Base-by-base conservation (phyloP, 2,888 invertebrate genomes). In the Yponomeuta sedellus region DNA sequence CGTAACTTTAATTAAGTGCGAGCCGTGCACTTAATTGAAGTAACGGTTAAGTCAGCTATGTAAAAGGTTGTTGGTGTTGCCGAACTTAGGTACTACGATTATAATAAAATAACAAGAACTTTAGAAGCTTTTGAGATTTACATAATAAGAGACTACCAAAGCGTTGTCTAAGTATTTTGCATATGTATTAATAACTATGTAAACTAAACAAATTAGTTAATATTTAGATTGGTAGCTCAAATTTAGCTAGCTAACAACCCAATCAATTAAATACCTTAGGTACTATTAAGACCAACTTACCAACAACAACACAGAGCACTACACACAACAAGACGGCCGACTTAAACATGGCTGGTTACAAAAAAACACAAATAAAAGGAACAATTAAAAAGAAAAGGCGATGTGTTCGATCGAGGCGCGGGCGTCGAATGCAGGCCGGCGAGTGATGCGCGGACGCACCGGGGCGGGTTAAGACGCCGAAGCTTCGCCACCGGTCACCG, bases 391-490 rank as follows among this genome's bases (percentile, higher is more conserved):
- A n/a, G 4, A 16, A 61, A 28, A 34, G 34, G 16, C 34, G 22
- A n/a, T 61, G 28, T 61, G 12, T 20, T 19, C 63, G 63, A 66
- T 56, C 65, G 67, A 59, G 16, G 39, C 19, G 70, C 77, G 74
- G 78, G 75, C 78, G 75, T 81, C 79, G 77, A 77, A 70, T 72
- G 86, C 81, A 77, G 71, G 80, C 77, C 77, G 72, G 75, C 80
- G 77, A 90, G 80, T 90, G 90, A 81, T 80, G 86, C 81, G 83
- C 81, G 71, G 69, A 77, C 82, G 81, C 78, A 71, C 70, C 69
- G 73, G 79, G 82, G 83, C 86, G 82, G 86, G 84, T 79, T 86
- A 86, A 87, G 88, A 71, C 75, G 73, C 75, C 74, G 72, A 78
- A 73, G 71, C 74, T 70, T 52, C 44, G 44, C 74, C 74, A 75